Evolutionary conservation across 2,888 invertebrate species (phyloP).

Genomic region (Phaonia tiefii): DNA sequence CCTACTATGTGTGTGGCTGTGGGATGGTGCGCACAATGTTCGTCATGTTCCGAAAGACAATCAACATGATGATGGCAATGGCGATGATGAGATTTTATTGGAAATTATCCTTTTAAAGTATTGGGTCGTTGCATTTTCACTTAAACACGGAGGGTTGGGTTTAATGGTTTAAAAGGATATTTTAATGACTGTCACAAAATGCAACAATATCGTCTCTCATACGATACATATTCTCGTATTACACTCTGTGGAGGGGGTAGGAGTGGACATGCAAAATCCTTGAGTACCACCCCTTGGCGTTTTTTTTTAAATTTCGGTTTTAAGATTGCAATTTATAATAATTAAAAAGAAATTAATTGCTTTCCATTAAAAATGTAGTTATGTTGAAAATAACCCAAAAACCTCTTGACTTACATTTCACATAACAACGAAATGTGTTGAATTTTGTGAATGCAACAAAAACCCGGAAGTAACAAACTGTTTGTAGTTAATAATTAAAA

Average conservation of each 20-base stretch:
- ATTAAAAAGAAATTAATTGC: conserved; percentile 51
- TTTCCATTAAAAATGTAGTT: conserved; percentile 38
- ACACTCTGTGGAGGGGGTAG: background rate
- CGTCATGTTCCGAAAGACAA: background rate
- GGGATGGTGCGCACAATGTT: too few species aligned
- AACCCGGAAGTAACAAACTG: background rate
- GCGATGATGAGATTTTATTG: conserved; percentile 25
- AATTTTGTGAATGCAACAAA: background rate
- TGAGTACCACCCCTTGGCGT: background rate
- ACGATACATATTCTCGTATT: background rate
- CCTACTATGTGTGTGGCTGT: too few species aligned
- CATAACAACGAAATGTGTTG: background rate
- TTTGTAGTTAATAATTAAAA: conserved; percentile 60
- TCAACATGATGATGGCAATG: background rate
- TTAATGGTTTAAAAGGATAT: conserved; percentile 28
- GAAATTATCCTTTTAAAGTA: conserved; percentile 21
- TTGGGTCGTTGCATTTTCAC: conserved; percentile 14
- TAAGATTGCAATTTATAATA: conserved; percentile 33
- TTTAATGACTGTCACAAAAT: conserved; percentile 27
- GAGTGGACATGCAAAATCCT: background rate
- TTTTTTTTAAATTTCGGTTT: background rate
- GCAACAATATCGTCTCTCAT: background rate
- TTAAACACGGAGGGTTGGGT: background rate
- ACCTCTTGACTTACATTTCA: conserved; percentile 57
- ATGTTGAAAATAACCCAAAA: conserved; percentile 46